Evolutionary conservation across 1,140 invertebrate genomes (phyloP).

Genomic region (Eueides isabella): DNA sequence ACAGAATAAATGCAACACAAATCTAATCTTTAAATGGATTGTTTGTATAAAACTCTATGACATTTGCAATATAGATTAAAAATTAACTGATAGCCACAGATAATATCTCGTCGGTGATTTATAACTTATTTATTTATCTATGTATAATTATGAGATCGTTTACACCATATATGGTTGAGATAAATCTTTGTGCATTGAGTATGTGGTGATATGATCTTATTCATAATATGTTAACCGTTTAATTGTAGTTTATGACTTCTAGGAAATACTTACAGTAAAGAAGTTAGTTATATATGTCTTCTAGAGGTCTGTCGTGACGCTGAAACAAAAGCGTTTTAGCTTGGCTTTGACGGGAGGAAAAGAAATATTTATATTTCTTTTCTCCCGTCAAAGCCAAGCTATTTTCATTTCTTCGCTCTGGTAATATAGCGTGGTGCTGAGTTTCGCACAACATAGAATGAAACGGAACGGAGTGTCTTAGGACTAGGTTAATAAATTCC

Average conservation of each 20-base stretch:
- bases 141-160: slow-evolving; percentile 35
- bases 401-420: too few species aligned
- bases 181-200: slow-evolving; percentile 16
- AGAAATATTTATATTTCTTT: too few species aligned
- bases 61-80: slow-evolving; percentile 30
- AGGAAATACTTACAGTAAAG: neutral
- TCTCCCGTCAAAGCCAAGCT: too few species aligned
- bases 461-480: too few species aligned
- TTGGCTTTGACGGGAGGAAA: too few species aligned
- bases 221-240: slow-evolving; percentile 15
- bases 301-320: too few species aligned
- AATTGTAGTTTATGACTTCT: slow-evolving; percentile 24
- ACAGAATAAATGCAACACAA: neutral
- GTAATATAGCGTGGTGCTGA: too few species aligned
- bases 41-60: neutral
- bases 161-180: slow-evolving; percentile 23
- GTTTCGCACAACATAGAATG: too few species aligned
- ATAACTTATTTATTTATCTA: slow-evolving; percentile 42
- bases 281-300: too few species aligned
- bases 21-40: slow-evolving; percentile 3
- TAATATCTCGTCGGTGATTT: slow-evolving; percentile 35
- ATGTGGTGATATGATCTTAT: slow-evolving; percentile 17
- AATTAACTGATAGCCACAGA: slow-evolving; percentile 32
- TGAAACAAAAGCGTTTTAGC: too few species aligned
- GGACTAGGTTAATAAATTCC: too few species aligned